A percentile compares a stretch with the other conserved stretches of the same genome.
phyloP scores from a whole-genome alignment of 2,797 vertebrate species.

The Danio aesculapii region DNA sequence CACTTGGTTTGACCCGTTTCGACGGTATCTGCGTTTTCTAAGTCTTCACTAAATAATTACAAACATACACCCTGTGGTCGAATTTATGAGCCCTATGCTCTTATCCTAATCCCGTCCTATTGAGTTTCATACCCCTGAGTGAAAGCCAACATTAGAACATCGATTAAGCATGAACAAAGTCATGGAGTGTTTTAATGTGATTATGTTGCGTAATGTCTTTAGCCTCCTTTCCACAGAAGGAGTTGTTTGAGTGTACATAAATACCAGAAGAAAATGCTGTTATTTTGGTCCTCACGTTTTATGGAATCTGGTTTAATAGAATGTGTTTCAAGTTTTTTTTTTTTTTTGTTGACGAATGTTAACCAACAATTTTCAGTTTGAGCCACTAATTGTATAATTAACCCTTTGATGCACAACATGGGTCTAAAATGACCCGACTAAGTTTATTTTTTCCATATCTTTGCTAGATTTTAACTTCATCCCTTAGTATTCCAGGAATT shows the following conservation, averaged over 20 bases:
- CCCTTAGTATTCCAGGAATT: too few species aligned
- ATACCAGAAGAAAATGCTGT: constrained; percentile 25
- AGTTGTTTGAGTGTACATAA: constrained; percentile 39
- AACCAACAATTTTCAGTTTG: constrained; percentile 11
- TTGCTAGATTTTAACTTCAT: too few species aligned
- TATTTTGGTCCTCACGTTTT: constrained; percentile 37
- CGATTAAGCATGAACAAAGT: constrained; percentile 57
- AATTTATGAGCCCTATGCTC: constrained; percentile 47
- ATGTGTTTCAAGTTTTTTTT: not conserved
- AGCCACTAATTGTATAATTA: constrained; percentile 2
- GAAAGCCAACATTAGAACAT: constrained; percentile 57
- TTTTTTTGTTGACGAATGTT: not conserved
- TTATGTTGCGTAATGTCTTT: constrained; percentile 51
- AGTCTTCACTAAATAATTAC: constrained; percentile 52
- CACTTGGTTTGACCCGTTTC: constrained; percentile 23
- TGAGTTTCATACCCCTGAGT: constrained; percentile 61
- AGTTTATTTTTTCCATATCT: too few species aligned
- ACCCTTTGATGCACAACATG: too few species aligned
- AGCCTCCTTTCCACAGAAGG: constrained; percentile 43
- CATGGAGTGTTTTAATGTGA: constrained; percentile 59
- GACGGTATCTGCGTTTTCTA: constrained; percentile 35
- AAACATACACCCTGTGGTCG: constrained; percentile 52
- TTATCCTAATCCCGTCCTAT: constrained; percentile 51
- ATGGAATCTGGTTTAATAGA: constrained; percentile 20
- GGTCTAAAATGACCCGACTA: too few species aligned